A percentile compares a stretch with the other conserved stretches of the same genome.
Conservation (phyloP, 2,797 vertebrate species). For the Serranus cabrilla region DNA sequence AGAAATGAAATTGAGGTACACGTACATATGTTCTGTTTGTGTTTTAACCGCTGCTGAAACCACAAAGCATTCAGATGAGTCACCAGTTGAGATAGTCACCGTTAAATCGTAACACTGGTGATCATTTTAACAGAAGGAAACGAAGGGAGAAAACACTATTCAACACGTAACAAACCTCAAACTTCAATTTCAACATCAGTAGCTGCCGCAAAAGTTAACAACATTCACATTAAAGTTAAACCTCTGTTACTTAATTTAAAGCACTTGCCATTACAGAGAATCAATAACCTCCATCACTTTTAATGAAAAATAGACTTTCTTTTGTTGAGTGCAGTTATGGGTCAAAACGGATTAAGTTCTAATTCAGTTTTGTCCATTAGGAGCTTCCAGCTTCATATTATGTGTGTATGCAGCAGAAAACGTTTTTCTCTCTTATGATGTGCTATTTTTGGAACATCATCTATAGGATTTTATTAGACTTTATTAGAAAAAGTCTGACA, state of each 20-base stretch:
- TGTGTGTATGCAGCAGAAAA: neutral
- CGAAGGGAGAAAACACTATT: no score
- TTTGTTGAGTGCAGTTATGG: neutral
- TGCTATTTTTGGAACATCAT: constrained; percentile 1
- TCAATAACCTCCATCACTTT: constrained; percentile 26
- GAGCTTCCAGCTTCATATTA: constrained; percentile 11
- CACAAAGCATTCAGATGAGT: no score
- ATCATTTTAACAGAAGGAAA: no score
- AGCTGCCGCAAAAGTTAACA: no score
- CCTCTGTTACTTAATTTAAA: neutral
- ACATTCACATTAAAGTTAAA: neutral
- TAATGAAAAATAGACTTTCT: constrained; percentile 31
- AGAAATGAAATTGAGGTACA: no score
- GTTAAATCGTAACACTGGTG: no score
- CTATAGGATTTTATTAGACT: neutral
- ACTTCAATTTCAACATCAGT: no score
- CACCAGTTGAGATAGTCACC: no score
- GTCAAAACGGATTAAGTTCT: constrained; percentile 29
- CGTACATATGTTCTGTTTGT: no score
- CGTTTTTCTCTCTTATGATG: neutral
- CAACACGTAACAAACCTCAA: no score
- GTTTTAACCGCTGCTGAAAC: no score
- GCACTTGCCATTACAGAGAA: constrained; percentile 5
- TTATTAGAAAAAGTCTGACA: neutral
- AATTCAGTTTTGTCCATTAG: constrained; percentile 7